Percentiles rank a stretch among this genome's conserved stretches.
Evolutionary conservation across 2,888 invertebrate genomes (phyloP).

Genomic region (Argyresthia goedartella): DNA sequence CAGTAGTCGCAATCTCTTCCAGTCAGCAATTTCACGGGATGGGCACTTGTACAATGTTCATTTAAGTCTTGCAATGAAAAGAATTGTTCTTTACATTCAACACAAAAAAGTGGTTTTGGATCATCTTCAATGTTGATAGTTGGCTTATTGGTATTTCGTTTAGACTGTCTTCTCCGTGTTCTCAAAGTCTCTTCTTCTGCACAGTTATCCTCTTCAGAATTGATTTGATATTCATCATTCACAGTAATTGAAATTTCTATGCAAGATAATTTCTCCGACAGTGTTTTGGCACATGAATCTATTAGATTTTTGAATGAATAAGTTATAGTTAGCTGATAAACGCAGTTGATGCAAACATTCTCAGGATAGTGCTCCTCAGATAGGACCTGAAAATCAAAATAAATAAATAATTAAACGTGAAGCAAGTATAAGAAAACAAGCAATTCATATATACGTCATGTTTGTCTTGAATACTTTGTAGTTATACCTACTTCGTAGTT

Average conservation of each 20-base stretch:
- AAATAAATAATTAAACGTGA: not conserved
- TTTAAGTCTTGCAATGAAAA: slow-evolving; percentile 30
- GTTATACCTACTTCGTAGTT: slow-evolving; percentile 37
- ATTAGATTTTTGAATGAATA: slow-evolving; percentile 58
- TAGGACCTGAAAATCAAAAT: slow-evolving; percentile 24
- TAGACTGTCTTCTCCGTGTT: slow-evolving; percentile 6
- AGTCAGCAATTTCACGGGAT: slow-evolving; percentile 34
- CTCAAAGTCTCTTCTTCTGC: slow-evolving; percentile 23
- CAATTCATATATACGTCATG: not conserved
- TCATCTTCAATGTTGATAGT: slow-evolving; percentile 4
- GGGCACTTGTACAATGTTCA: slow-evolving; percentile 44
- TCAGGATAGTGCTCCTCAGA: slow-evolving; percentile 37
- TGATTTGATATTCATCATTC: slow-evolving; percentile 27
- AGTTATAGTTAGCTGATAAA: slow-evolving; percentile 54
- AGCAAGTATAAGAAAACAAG: not conserved
- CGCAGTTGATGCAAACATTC: slow-evolving; percentile 52
- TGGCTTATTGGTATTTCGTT: slow-evolving; percentile 14
- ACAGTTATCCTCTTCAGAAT: slow-evolving; percentile 31
- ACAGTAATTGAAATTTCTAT: slow-evolving; percentile 18
- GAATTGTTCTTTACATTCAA: slow-evolving; percentile 53
- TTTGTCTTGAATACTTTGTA: not conserved
- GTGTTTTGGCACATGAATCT: slow-evolving; percentile 40
- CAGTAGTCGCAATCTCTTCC: slow-evolving; percentile 61
- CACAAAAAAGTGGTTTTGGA: slow-evolving; percentile 37
- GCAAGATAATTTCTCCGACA: slow-evolving; percentile 23